These are phyloP conservation scores for Patella vulgata DNA, from an alignment of 1,140 invertebrate genomes.

Conservation along the genomic window DNA sequence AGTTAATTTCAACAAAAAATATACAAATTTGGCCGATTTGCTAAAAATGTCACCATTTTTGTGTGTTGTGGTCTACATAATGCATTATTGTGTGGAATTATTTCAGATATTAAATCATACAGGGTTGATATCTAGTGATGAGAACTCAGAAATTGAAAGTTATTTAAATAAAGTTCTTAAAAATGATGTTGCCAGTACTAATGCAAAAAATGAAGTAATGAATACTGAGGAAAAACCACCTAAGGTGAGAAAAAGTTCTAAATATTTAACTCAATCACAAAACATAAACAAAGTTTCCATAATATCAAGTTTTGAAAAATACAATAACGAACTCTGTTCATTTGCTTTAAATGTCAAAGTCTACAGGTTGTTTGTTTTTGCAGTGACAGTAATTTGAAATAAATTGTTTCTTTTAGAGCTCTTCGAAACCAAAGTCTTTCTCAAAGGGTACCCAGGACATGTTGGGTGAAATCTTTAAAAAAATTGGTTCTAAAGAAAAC, in stretches of 20 bases:
- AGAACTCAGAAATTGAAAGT: conserved; percentile 83
- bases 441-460: conserved; percentile 83
- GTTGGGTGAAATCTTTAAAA: conserved; percentile 89
- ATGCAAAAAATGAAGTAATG: conserved; percentile 38
- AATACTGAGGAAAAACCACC: conserved; percentile 26
- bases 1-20: too few species aligned
- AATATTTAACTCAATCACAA: background rate
- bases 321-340: too few species aligned
- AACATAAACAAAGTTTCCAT: background rate
- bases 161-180: conserved; percentile 81
- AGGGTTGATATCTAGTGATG: conserved; percentile 79
- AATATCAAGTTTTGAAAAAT: background rate
- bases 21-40: too few species aligned
- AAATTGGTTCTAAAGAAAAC: conserved; percentile 89
- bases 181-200: conserved; percentile 47
- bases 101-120: conserved; percentile 79
- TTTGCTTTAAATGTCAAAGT: too few species aligned
- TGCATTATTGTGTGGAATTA: too few species aligned
- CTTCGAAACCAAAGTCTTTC: conserved; percentile 62
- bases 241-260: conserved; percentile 6
- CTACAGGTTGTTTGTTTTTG: too few species aligned
- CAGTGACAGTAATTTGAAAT: too few species aligned
- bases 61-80: too few species aligned
- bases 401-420: too few species aligned
- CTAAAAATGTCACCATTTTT: too few species aligned